A percentile compares a stretch with the other conserved stretches of the same genome.
Conservation (phyloP, 92 coral and sea anemone species). For the Paragorgia papillata region DNA sequence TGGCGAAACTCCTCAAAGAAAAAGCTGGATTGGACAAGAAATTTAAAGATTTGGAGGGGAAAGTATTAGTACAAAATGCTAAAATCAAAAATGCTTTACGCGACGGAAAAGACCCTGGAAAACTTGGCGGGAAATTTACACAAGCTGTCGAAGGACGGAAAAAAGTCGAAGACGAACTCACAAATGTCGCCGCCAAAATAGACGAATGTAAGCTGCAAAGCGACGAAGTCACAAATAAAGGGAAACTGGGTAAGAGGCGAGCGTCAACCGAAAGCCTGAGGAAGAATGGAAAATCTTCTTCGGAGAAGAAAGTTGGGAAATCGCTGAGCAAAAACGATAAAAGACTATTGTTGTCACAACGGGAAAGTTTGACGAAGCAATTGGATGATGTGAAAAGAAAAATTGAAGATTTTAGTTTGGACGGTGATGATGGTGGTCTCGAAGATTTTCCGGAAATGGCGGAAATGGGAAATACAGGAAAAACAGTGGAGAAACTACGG, state of each 20-base stretch:
- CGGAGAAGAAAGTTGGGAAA: slow-evolving; percentile 14
- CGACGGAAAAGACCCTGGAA: slow-evolving; percentile 3
- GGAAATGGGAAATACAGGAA: slow-evolving; percentile 7
- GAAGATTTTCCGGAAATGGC: slow-evolving; percentile 34
- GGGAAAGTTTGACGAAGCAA: slow-evolving; percentile 30
- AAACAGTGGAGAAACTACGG: slow-evolving; percentile 21
- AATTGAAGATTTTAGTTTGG: slow-evolving; percentile 24
- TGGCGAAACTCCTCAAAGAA: slow-evolving; percentile 35
- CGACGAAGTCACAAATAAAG: background rate
- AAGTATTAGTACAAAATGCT: slow-evolving; percentile 19
- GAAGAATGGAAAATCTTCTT: background rate
- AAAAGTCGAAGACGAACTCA: slow-evolving; percentile 11
- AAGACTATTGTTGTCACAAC: slow-evolving; percentile 37
- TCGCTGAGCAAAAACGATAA: slow-evolving; percentile 28
- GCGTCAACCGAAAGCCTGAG: background rate
- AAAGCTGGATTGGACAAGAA: slow-evolving; percentile 35
- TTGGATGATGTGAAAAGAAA: slow-evolving; percentile 18
- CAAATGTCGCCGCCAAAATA: background rate
- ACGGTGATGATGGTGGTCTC: slow-evolving; percentile 19
- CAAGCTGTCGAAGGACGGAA: slow-evolving; percentile 15
- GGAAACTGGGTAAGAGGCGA: background rate
- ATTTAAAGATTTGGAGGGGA: slow-evolving; percentile 18
- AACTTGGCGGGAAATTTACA: slow-evolving; percentile 12
- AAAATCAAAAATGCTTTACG: slow-evolving; percentile 36
- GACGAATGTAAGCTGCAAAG: slow-evolving; percentile 1